A percentile compares a stretch with the other conserved stretches of the same genome.
Evolutionary conservation across 2,113 vertebrate species (phyloP).

Genomic region (Salvelinus sp.): DNA sequence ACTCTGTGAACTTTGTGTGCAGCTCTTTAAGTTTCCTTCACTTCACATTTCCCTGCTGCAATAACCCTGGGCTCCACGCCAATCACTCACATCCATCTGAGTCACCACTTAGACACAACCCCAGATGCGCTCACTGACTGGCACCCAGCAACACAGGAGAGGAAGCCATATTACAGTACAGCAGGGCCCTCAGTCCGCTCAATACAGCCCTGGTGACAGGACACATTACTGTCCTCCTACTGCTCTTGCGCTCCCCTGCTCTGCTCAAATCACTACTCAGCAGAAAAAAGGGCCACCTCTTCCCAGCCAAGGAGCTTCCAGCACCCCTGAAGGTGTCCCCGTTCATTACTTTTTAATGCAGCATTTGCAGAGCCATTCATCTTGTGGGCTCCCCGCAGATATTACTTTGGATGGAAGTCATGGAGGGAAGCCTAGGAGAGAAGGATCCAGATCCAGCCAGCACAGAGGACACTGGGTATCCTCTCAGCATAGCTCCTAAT

Average conservation of each 20-base stretch:
- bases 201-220: constrained; percentile 23
- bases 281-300: constrained; percentile 45
- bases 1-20: constrained; percentile 25
- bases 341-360: constrained; percentile 72
- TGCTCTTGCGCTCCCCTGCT: constrained; percentile 46
- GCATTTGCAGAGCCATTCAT: constrained; percentile 61
- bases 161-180: constrained; percentile 3
- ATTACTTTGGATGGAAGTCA: constrained; percentile 35
- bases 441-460: too few relatives aligned
- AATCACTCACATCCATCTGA: constrained; percentile 35
- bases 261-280: constrained; percentile 58
- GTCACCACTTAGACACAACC: constrained; percentile 9
- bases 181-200: constrained; percentile 6
- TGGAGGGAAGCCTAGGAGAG: constrained; percentile 7
- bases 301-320: constrained; percentile 41
- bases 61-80: constrained; percentile 6
- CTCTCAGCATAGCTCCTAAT: constrained; percentile 20
- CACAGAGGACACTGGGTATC: background rate
- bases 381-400: constrained; percentile 49
- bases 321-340: constrained; percentile 51
- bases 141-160: constrained; percentile 16
- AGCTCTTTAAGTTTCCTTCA: background rate
- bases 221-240: constrained; percentile 40
- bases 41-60: background rate
- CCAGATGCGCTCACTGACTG: constrained; percentile 7